Conservation (phyloP, 2,888 invertebrate species). For the Yponomeuta sedellus region DNA sequence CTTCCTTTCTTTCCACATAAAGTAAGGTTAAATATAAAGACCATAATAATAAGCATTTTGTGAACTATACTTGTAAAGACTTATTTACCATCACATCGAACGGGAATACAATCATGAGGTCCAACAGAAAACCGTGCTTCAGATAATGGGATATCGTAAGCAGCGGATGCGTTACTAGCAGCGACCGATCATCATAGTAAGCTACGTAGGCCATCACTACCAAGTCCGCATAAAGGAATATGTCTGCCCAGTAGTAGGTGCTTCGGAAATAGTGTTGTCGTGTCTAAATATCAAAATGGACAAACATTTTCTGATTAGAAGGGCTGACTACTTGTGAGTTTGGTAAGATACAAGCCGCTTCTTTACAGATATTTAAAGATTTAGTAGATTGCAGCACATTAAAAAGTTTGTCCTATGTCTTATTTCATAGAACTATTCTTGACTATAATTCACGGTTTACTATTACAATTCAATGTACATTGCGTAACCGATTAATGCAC, state of each 20-base stretch:
- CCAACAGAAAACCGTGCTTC: slow-evolving; percentile 53
- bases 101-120: slow-evolving; percentile 58
- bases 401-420: too few species aligned
- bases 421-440: too few species aligned
- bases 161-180: slow-evolving; percentile 66
- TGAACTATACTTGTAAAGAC: too few species aligned
- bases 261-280: slow-evolving; percentile 38
- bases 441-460: too few species aligned
- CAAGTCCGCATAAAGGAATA: slow-evolving; percentile 54
- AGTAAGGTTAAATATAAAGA: too few species aligned
- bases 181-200: slow-evolving; percentile 59
- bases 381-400: too few species aligned
- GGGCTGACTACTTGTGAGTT: slow-evolving; percentile 12
- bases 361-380: too few species aligned
- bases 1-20: too few species aligned
- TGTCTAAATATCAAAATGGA: slow-evolving; percentile 33
- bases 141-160: slow-evolving; percentile 56
- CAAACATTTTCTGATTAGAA: slow-evolving; percentile 16
- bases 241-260: slow-evolving; percentile 38
- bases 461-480: too few species aligned
- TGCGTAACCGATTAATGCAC: too few species aligned
- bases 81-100: slow-evolving; percentile 53
- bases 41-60: too few species aligned
- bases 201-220: slow-evolving; percentile 65
- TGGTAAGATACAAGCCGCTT: background rate